Percentiles rank a stretch among this genome's conserved stretches.
These are phyloP conservation scores for Indicator indicator DNA, from an alignment of 2,113 vertebrate species.

Conservation along the genomic window DNA sequence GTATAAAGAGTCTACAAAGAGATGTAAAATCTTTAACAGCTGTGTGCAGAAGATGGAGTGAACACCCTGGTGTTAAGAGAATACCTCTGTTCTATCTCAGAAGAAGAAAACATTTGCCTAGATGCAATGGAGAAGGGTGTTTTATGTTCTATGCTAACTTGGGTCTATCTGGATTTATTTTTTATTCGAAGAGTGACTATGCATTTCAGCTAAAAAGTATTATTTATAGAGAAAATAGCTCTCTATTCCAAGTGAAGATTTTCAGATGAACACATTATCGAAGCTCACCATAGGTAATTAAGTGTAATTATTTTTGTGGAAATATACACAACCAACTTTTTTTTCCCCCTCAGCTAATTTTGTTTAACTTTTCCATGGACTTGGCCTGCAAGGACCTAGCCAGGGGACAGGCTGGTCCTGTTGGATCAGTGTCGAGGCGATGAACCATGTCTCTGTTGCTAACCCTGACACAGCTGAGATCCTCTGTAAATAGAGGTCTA, in stretches of 20 bases:
- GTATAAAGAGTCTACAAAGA: background rate
- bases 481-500: constrained; percentile 32
- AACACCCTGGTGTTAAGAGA: background rate
- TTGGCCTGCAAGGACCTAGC: constrained; percentile 43
- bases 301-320: background rate
- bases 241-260: background rate
- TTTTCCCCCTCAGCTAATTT: constrained; percentile 41
- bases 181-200: background rate
- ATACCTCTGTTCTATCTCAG: background rate
- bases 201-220: background rate
- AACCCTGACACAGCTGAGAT: constrained; percentile 49
- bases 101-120: background rate
- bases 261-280: background rate
- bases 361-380: constrained; percentile 6
- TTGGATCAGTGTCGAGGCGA: background rate
- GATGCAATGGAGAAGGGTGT: background rate
- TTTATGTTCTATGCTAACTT: background rate
- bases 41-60: background rate
- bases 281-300: background rate
- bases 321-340: background rate
- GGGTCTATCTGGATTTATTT: background rate
- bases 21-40: background rate
- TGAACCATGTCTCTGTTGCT: constrained; percentile 27
- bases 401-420: constrained; percentile 49
- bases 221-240: constrained; percentile 37